phyloP scores from a whole-genome alignment of 2,888 invertebrate species.

The Rhabditoides inermis region DNA sequence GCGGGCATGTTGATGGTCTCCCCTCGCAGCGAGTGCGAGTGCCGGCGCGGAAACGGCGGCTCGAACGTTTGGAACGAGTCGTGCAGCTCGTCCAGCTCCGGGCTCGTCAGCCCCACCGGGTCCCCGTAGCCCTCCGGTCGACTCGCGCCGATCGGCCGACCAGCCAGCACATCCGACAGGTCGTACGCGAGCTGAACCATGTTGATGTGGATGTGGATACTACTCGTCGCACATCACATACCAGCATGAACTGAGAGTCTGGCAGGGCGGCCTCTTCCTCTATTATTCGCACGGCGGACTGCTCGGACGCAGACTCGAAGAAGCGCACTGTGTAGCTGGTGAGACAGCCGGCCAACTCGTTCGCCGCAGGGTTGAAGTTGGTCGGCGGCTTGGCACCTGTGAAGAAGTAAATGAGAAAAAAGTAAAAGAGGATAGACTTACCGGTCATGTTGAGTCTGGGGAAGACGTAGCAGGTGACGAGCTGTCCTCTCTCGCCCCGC shows the following conservation, averaged over 20 bases:
- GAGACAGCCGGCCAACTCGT: conserved; percentile 49
- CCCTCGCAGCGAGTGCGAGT: no score
- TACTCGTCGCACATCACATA: background rate
- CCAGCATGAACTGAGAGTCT: conserved; percentile 17
- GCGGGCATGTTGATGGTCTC: no score
- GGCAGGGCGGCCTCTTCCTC: conserved; percentile 45
- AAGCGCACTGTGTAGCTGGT: conserved; percentile 46
- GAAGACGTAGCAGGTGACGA: conserved; percentile 47
- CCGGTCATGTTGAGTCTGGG: conserved; percentile 40
- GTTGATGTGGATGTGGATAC: background rate
- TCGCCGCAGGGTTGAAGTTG: conserved; percentile 49
- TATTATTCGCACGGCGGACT: conserved; percentile 41
- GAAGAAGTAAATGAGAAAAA: background rate
- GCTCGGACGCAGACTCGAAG: conserved; percentile 47
- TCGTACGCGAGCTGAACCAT: conserved; percentile 25
- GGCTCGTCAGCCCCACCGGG: conserved; percentile 24
- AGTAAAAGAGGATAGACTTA: conserved; percentile 1
- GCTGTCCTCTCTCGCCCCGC: conserved; percentile 18
- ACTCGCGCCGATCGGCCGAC: conserved; percentile 9
- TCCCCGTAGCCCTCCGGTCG: conserved; percentile 8
- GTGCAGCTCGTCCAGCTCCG: conserved; percentile 37
- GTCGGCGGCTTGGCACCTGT: conserved; percentile 44
- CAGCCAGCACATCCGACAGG: conserved; percentile 19
- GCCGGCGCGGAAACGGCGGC: conserved; percentile 24
- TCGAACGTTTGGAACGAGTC: conserved; percentile 36